A percentile compares a stretch with the other conserved stretches of the same genome.
phyloP scores from a whole-genome alignment of 2,113 vertebrate species.

The Boulengerochromis microlepis region DNA sequence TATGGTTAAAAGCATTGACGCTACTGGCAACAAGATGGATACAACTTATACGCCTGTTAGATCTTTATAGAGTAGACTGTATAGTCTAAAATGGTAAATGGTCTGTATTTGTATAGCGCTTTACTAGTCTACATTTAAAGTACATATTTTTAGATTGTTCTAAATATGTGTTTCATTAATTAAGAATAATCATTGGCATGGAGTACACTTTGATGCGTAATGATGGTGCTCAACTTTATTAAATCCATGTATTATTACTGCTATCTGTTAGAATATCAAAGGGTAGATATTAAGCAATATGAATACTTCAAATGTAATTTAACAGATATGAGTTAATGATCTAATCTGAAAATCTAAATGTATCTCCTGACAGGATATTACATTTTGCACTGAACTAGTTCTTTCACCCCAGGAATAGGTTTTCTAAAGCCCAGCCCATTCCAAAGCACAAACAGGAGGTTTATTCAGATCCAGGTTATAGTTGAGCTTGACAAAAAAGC shows the following conservation, averaged over 20 bases:
- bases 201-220: not conserved
- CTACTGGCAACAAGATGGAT: not conserved
- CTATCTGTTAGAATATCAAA: not conserved
- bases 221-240: not conserved
- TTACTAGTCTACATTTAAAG: not conserved
- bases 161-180: not conserved
- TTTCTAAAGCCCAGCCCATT: not conserved
- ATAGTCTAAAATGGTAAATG: not conserved
- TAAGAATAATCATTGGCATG: not conserved
- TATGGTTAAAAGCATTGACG: not conserved
- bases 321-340: not conserved
- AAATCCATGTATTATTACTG: not conserved
- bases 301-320: conserved; percentile 9
- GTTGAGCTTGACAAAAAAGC: conserved; percentile 28
- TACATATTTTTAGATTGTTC: not conserved
- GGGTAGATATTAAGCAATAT: not conserved
- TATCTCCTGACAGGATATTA: conserved; percentile 42
- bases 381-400: not conserved
- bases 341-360: conserved; percentile 9
- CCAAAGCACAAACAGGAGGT: not conserved
- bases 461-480: conserved; percentile 27
- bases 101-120: not conserved
- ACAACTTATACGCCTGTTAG: not conserved
- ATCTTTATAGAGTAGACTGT: not conserved
- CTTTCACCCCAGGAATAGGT: not conserved